Conservation (phyloP, 2,888 invertebrate genomes). For the Caenorhabditis imperialis region DNA sequence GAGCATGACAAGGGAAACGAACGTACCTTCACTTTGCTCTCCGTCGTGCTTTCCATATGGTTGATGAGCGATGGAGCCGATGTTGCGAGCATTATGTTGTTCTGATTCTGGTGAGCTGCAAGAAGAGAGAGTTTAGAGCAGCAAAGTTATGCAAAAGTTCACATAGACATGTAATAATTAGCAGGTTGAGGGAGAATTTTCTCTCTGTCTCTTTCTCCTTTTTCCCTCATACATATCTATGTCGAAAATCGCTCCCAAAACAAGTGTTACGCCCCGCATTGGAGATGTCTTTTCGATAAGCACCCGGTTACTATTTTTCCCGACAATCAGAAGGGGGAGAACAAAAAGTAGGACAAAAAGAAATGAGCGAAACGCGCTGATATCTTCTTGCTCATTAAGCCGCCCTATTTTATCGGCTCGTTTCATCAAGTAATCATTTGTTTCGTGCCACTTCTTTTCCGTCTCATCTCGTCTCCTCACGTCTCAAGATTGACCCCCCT, state of each 20-base stretch:
- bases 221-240: constrained; percentile 31
- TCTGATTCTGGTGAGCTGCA: constrained; percentile 48
- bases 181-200: constrained; percentile 29
- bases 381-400: constrained; percentile 40
- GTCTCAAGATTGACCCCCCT: no score
- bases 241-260: constrained; percentile 28
- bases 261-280: constrained; percentile 38
- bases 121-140: background rate
- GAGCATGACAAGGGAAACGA: constrained; percentile 49
- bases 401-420: constrained; percentile 22
- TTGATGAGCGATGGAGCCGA: constrained; percentile 52
- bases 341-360: constrained; percentile 2
- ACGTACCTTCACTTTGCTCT: constrained; percentile 46
- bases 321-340: constrained; percentile 4
- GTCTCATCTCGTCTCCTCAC: background rate
- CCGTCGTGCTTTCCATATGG: constrained; percentile 42
- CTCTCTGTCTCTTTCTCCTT: background rate
- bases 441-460: constrained; percentile 11
- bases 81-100: constrained; percentile 50
- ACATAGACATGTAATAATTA: constrained; percentile 5
- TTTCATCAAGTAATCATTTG: constrained; percentile 54
- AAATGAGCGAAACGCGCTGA: constrained; percentile 4
- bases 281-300: constrained; percentile 37
- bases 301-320: constrained; percentile 41
- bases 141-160: no score